Percentiles rank a stretch among this genome's conserved stretches.
Evolutionary conservation across 2,888 invertebrate species (phyloP).

Genomic region (Merodon equestris): DNA sequence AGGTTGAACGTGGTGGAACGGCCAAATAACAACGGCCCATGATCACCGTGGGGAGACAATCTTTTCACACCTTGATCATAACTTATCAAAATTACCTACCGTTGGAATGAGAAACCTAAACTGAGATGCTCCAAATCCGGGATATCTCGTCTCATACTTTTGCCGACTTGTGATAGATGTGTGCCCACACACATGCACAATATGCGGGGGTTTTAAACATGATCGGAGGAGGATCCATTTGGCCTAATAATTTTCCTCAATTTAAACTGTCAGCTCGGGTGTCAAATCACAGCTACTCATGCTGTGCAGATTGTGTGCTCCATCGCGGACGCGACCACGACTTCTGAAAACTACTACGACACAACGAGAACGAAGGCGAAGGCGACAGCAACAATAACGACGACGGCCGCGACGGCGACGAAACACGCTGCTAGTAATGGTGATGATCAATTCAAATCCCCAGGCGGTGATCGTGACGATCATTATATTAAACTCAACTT

Average conservation of each 20-base stretch:
- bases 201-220: conserved; percentile 36
- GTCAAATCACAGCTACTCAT: conserved; percentile 79
- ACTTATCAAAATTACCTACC: conserved; percentile 63
- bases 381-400: conserved; percentile 22
- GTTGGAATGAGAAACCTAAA: conserved; percentile 52
- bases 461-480: conserved; percentile 71
- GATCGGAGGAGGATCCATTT: conserved; percentile 71
- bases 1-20: conserved; percentile 16
- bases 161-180: conserved; percentile 34
- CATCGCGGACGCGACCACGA: conserved; percentile 33
- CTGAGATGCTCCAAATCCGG: conserved; percentile 45
- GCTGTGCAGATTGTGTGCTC: conserved; percentile 73
- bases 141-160: conserved; percentile 18
- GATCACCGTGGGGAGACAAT: conserved; percentile 53
- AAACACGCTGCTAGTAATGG: conserved; percentile 70
- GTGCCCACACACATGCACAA: conserved; percentile 48
- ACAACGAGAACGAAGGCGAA: no score
- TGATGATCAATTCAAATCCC: conserved; percentile 75
- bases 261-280: conserved; percentile 78
- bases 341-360: no score
- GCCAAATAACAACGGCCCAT: conserved; percentile 31
- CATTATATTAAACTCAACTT: conserved; percentile 65
- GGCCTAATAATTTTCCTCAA: conserved; percentile 78
- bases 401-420: conserved; percentile 29
- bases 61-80: conserved; percentile 67